Conservation (phyloP, 2,888 invertebrate genomes). For the Zaprionus obscuricornis region DNA sequence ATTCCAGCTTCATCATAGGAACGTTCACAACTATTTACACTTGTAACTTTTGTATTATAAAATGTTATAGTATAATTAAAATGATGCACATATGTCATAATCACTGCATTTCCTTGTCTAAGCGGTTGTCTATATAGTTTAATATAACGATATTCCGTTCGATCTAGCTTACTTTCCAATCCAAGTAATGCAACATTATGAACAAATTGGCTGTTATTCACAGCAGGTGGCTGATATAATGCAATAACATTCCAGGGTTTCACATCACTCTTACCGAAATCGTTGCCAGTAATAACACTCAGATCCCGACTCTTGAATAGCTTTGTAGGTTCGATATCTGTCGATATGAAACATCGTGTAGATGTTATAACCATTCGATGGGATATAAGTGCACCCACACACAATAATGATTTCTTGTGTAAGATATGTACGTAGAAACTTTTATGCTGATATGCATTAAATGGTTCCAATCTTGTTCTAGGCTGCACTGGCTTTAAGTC, state of each 20-base stretch:
- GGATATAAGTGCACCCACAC: constrained; percentile 43
- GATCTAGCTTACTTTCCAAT: constrained; percentile 11
- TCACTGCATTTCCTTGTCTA: neutral
- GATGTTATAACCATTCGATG: constrained; percentile 53
- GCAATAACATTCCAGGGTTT: constrained; percentile 13
- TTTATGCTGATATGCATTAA: too few species aligned
- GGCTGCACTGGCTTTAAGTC: accelerated
- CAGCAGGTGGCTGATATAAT: constrained; percentile 30
- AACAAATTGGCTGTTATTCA: accelerated
- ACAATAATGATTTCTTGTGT: constrained; percentile 40
- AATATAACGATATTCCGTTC: constrained; percentile 9
- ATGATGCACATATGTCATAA: constrained; percentile 23
- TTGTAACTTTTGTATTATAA: constrained; percentile 7
- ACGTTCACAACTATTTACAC: neutral
- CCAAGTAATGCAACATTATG: constrained; percentile 37
- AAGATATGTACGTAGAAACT: constrained; percentile 44
- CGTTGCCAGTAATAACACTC: constrained; percentile 25
- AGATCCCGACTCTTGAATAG: constrained; percentile 35
- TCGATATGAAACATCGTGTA: constrained; percentile 34
- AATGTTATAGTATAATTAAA: neutral
- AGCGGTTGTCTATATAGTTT: neutral
- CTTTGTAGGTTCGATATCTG: neutral
- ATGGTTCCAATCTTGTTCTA: too few species aligned
- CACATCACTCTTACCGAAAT: neutral
- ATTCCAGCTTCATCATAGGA: neutral